These are phyloP conservation scores for Cassiopea xamachana DNA, from an alignment of 30 jellyfish, hydroid and myxozoan genomes.

Conservation along the genomic window DNA sequence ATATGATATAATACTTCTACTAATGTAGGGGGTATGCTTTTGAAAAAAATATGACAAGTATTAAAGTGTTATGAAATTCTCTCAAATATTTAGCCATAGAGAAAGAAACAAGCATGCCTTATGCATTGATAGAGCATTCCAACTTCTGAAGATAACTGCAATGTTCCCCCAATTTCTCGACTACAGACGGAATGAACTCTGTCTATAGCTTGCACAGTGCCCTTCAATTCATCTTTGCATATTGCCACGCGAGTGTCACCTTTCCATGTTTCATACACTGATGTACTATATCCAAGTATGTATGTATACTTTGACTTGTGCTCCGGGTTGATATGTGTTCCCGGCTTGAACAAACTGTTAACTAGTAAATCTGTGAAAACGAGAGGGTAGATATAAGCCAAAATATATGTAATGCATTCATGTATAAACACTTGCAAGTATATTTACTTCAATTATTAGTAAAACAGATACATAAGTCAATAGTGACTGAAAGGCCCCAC, in stretches of 20 bases:
- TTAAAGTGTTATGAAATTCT: too few relatives aligned
- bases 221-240: slow-evolving; percentile 84
- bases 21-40: too few relatives aligned
- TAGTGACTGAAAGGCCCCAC: too few relatives aligned
- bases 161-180: slow-evolving; percentile 86
- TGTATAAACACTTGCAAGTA: too few relatives aligned
- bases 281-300: slow-evolving; percentile 85
- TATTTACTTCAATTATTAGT: too few relatives aligned
- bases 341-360: slow-evolving; percentile 84
- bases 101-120: slow-evolving; percentile 43
- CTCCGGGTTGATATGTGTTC: slow-evolving; percentile 74
- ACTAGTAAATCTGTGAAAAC: slow-evolving; percentile 72
- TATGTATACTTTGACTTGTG: slow-evolving; percentile 85
- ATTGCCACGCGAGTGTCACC: slow-evolving; percentile 76
- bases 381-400: neutral
- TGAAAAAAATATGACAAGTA: too few relatives aligned
- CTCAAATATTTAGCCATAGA: neutral
- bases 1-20: too few relatives aligned
- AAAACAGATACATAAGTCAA: too few relatives aligned
- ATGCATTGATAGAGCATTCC: slow-evolving; percentile 91
- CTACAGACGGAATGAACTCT: slow-evolving; percentile 89
- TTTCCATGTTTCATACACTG: slow-evolving; percentile 92
- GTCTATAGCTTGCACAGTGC: slow-evolving; percentile 91
- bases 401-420: too few relatives aligned
- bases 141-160: slow-evolving; percentile 88